Evolutionary conservation across 2,113 vertebrate species (phyloP).

Genomic region (Centrocercus urophasianus): DNA sequence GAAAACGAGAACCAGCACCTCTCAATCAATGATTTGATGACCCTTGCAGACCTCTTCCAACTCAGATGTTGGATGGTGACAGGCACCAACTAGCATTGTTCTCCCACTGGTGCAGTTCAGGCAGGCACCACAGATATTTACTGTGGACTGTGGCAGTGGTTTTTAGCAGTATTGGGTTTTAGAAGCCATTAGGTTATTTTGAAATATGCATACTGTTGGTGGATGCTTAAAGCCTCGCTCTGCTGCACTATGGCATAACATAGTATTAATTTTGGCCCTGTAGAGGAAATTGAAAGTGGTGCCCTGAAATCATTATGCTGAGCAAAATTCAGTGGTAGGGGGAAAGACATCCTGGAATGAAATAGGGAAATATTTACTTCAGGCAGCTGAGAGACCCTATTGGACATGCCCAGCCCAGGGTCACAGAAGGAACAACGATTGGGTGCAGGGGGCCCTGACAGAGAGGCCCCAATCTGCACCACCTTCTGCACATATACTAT

Average conservation of each 20-base stretch:
- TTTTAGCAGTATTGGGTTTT: slow-evolving; percentile 54
- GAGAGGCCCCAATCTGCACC: background rate
- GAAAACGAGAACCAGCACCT: background rate
- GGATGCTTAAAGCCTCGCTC: slow-evolving; percentile 4
- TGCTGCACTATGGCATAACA: slow-evolving; percentile 18
- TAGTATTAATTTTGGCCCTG: slow-evolving; percentile 55
- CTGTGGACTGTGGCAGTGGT: background rate
- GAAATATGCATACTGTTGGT: slow-evolving; percentile 50
- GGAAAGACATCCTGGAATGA: slow-evolving; percentile 28
- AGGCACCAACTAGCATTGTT: background rate
- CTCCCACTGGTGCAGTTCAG: background rate
- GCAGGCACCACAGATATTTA: slow-evolving; percentile 23
- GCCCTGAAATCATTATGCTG: slow-evolving; percentile 28
- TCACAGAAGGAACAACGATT: background rate
- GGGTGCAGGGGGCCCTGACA: background rate
- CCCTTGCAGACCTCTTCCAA: background rate
- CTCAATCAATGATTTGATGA: background rate
- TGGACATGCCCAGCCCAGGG: background rate
- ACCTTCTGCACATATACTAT: background rate
- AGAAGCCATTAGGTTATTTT: slow-evolving; percentile 50
- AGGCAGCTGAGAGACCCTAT: background rate
- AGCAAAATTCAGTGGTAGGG: slow-evolving; percentile 15
- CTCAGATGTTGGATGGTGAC: background rate
- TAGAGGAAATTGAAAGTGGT: slow-evolving; percentile 63
- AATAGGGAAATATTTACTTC: slow-evolving; percentile 27